Evolutionary conservation across 2,888 invertebrate genomes (phyloP).

Genomic region (Phalangium opilio): DNA sequence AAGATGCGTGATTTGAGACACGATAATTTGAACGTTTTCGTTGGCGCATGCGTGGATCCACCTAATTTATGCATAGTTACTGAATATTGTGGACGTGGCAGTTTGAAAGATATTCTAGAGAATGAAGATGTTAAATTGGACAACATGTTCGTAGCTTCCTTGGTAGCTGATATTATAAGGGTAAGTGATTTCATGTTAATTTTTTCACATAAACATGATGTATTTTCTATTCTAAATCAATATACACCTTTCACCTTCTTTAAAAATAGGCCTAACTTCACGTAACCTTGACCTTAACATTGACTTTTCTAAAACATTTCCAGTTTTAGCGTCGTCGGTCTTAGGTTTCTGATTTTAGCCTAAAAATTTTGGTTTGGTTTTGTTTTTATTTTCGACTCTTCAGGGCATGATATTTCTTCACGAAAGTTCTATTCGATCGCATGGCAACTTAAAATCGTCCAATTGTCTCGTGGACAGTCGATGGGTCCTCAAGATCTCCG

Average conservation of each 20-base stretch:
- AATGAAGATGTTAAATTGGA: conserved; percentile 31
- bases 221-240: neutral
- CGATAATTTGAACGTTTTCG: conserved; percentile 38
- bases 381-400: neutral
- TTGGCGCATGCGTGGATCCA: conserved; percentile 36
- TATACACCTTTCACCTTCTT: neutral
- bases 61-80: conserved; percentile 36
- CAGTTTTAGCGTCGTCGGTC: no score
- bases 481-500: conserved; percentile 92
- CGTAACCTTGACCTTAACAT: no score
- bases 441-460: conserved; percentile 96
- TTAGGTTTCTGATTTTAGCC: no score
- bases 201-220: neutral
- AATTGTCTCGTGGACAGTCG: conserved; percentile 96
- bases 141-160: conserved; percentile 35
- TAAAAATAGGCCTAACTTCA: no score
- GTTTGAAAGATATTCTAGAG: conserved; percentile 31
- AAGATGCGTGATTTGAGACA: conserved; percentile 38
- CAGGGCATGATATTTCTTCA: conserved; percentile 57
- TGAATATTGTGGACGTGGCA: conserved; percentile 39
- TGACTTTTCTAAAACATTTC: no score
- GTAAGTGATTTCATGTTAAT: conserved; percentile 25
- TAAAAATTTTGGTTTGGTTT: no score
- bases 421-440: conserved; percentile 38
- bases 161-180: conserved; percentile 35